phyloP scores from a whole-genome alignment of 2,113 vertebrate genomes.

The Penelope pileata region DNA sequence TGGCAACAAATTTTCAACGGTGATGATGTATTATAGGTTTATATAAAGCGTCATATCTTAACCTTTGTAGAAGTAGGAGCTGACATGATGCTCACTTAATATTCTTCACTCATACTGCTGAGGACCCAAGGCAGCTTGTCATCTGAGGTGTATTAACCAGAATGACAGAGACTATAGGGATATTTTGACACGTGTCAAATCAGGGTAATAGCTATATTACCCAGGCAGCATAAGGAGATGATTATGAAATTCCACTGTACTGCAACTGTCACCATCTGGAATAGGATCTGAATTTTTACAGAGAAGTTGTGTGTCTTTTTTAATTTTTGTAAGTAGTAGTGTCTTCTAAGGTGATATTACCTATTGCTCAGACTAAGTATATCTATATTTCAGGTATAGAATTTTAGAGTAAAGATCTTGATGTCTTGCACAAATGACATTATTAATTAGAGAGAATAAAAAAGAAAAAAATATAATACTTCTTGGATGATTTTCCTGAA shows the following conservation, averaged over 20 bases:
- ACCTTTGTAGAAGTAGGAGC: neutral
- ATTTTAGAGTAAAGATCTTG: neutral
- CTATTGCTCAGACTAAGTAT: neutral
- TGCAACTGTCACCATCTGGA: conserved; percentile 7
- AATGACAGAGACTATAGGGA: conserved; percentile 45
- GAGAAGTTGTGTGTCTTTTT: neutral
- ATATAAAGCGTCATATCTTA: neutral
- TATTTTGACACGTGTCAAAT: conserved; percentile 66
- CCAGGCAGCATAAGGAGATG: conserved; percentile 9
- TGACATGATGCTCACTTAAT: conserved; percentile 13
- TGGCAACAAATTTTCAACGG: neutral
- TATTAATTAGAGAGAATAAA: neutral
- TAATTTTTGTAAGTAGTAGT: neutral
- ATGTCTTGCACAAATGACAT: neutral
- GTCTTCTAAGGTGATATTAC: neutral
- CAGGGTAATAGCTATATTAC: conserved; percentile 51
- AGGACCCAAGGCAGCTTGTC: conserved; percentile 28
- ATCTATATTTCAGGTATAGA: neutral
- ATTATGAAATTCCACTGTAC: conserved; percentile 7
- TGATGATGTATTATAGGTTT: neutral
- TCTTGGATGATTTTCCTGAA: neutral
- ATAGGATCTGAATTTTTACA: neutral
- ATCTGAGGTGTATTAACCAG: neutral
- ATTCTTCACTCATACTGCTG: conserved; percentile 27
- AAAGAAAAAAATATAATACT: neutral